Evolutionary conservation across 2,888 invertebrate species (phyloP).

Genomic region (Scaptomyza reducta): DNA sequence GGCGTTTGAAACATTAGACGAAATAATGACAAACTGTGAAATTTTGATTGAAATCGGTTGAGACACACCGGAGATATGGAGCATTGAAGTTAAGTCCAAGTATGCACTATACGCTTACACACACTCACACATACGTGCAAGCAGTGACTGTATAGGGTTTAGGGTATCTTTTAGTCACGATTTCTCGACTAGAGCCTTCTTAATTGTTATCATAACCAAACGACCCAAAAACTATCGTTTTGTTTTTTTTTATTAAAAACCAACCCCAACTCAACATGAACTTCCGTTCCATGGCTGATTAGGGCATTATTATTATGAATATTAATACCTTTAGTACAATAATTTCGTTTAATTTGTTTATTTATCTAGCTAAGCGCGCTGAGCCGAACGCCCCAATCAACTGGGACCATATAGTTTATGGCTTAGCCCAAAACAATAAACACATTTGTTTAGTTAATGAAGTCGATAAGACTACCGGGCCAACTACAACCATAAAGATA

Average conservation of each 20-base stretch:
- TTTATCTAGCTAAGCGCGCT: slow-evolving; percentile 63
- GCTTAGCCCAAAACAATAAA: slow-evolving; percentile 52
- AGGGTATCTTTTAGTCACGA: too few relatives aligned
- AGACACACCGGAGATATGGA: too few relatives aligned
- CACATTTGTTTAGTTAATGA: slow-evolving; percentile 77
- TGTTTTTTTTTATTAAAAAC: slow-evolving; percentile 39
- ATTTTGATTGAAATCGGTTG: too few relatives aligned
- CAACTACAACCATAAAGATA: slow-evolving; percentile 65
- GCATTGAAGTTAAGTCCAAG: too few relatives aligned
- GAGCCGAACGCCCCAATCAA: slow-evolving; percentile 10
- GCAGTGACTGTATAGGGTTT: too few relatives aligned
- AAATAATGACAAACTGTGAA: too few relatives aligned
- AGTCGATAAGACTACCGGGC: slow-evolving; percentile 73
- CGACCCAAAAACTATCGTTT: slow-evolving; percentile 28
- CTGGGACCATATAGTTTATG: slow-evolving; percentile 30
- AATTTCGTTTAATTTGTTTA: slow-evolving; percentile 76
- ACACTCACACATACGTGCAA: too few relatives aligned
- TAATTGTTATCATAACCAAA: background rate
- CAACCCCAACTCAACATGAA: slow-evolving; percentile 1
- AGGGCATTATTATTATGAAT: slow-evolving; percentile 46
- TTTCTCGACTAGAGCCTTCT: too few relatives aligned
- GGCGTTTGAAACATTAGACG: too few relatives aligned
- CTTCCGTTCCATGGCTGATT: slow-evolving; percentile 1
- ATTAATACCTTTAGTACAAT: slow-evolving; percentile 72
- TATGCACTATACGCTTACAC: too few relatives aligned